Evolutionary conservation across 2,113 vertebrate genomes (phyloP).

Genomic region (Eidolon helvum): DNA sequence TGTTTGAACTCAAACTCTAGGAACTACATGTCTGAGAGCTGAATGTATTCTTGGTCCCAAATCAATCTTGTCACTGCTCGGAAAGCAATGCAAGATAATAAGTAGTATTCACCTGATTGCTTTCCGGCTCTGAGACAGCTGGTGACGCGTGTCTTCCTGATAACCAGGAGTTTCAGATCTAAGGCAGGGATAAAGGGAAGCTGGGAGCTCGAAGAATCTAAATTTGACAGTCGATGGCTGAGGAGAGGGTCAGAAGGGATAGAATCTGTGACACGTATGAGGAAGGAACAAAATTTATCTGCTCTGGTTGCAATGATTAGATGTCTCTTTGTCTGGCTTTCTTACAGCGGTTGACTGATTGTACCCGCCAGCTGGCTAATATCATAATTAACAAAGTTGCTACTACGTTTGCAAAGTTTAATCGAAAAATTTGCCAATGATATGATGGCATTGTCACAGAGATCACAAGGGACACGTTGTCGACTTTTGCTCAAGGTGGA

Average conservation of each 20-base stretch:
- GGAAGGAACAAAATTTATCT: conserved; percentile 87
- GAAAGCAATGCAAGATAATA: conserved; percentile 89
- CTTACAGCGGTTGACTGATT: conserved; percentile 88
- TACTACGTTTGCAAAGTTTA: conserved; percentile 86
- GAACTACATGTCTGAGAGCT: conserved; percentile 77
- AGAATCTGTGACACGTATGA: conserved; percentile 85
- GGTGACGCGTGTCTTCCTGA: conserved; percentile 88
- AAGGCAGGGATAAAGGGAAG: conserved; percentile 87
- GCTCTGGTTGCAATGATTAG: conserved; percentile 85
- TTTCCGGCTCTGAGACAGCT: conserved; percentile 88
- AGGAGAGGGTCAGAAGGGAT: conserved; percentile 87
- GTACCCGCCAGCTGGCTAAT: conserved; percentile 85
- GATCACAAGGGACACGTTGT: conserved; percentile 80
- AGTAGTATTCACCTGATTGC: conserved; percentile 90
- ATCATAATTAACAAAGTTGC: conserved; percentile 90
- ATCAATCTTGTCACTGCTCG: conserved; percentile 87
- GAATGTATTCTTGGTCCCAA: conserved; percentile 81
- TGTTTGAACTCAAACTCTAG: conserved; percentile 59
- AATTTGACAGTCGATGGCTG: conserved; percentile 87
- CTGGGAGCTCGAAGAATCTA: conserved; percentile 85
- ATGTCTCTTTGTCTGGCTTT: conserved; percentile 87
- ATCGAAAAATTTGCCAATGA: conserved; percentile 83
- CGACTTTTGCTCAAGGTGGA: conserved; percentile 80
- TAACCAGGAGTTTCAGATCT: conserved; percentile 89
- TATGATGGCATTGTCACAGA: conserved; percentile 82